These are phyloP conservation scores for Hedychridium roseum DNA, from an alignment of 2,888 invertebrate genomes.

Conservation along the genomic window DNA sequence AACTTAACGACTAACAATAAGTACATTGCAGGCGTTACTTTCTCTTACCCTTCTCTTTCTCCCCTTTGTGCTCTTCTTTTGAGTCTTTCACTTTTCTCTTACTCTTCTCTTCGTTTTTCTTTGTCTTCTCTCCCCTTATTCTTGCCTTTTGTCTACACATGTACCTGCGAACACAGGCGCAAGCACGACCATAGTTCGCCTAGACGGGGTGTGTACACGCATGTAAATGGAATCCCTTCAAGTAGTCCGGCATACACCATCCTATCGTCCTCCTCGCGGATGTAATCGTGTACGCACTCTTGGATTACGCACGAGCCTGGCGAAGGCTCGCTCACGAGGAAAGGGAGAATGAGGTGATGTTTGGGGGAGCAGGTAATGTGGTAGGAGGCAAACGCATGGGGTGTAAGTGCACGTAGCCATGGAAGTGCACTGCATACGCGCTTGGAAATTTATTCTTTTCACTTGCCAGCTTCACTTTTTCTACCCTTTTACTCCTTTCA, in stretches of 20 bases:
- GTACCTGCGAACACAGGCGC: no score
- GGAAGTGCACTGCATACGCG: no score
- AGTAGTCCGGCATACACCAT: slow-evolving; percentile 49
- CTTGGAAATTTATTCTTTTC: no score
- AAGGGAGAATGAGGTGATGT: slow-evolving; percentile 7
- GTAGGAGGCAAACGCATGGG: slow-evolving; percentile 35
- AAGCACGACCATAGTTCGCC: no score
- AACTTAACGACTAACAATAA: no score
- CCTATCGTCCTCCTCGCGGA: slow-evolving; percentile 22
- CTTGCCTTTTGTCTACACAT: no score
- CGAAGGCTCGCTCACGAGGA: not conserved
- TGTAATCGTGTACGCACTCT: slow-evolving; percentile 23
- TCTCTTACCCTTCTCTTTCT: no score
- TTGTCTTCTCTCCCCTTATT: no score
- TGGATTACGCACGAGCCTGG: slow-evolving; percentile 31
- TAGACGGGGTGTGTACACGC: slow-evolving; percentile 52
- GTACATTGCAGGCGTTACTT: no score
- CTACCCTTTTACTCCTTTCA: no score
- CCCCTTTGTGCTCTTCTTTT: not conserved
- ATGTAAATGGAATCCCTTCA: slow-evolving; percentile 62
- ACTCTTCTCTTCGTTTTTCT: not conserved
- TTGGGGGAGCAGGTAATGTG: not conserved
- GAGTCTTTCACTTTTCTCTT: not conserved
- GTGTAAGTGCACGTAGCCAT: slow-evolving; percentile 40
- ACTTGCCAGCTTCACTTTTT: no score